phyloP scores from a whole-genome alignment of 2,113 vertebrate genomes.

The Colaptes auratus region DNA sequence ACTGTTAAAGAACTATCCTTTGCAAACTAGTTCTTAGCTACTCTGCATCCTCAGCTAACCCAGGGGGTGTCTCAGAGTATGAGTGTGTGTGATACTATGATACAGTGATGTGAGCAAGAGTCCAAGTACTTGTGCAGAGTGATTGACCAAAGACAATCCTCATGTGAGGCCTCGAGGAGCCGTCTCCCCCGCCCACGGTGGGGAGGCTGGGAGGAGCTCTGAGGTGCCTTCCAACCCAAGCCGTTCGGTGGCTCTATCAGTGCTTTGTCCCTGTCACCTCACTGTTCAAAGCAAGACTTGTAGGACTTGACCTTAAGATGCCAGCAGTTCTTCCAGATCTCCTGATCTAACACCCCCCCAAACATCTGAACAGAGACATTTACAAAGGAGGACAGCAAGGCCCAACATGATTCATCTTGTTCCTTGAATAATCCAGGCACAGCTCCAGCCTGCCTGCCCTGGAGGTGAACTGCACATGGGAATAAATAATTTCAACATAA shows the following conservation, averaged over 20 bases:
- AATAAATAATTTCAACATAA: background rate
- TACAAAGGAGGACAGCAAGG: background rate
- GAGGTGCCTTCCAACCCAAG: background rate
- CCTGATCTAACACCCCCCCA: background rate
- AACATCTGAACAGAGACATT: background rate
- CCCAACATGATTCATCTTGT: background rate
- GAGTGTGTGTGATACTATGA: background rate
- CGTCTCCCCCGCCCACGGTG: too few species aligned
- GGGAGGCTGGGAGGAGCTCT: too few species aligned
- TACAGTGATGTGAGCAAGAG: background rate
- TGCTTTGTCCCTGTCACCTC: background rate
- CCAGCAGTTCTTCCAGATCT: background rate
- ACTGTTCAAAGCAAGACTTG: background rate
- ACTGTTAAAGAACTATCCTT: conserved; percentile 26
- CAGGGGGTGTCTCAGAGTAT: background rate
- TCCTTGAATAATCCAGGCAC: background rate
- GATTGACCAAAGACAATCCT: background rate
- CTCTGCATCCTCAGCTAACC: conserved; percentile 54
- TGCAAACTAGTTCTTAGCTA: background rate
- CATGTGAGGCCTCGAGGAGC: too few species aligned
- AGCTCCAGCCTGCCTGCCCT: background rate
- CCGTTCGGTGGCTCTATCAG: background rate
- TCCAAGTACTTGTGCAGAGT: background rate
- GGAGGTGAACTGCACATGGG: background rate
- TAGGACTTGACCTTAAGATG: background rate